A percentile compares a stretch with the other conserved stretches of the same genome.
These are phyloP conservation scores for Drosophila kohkoa DNA, from an alignment of 1,140 invertebrate species.

Conservation along the genomic window DNA sequence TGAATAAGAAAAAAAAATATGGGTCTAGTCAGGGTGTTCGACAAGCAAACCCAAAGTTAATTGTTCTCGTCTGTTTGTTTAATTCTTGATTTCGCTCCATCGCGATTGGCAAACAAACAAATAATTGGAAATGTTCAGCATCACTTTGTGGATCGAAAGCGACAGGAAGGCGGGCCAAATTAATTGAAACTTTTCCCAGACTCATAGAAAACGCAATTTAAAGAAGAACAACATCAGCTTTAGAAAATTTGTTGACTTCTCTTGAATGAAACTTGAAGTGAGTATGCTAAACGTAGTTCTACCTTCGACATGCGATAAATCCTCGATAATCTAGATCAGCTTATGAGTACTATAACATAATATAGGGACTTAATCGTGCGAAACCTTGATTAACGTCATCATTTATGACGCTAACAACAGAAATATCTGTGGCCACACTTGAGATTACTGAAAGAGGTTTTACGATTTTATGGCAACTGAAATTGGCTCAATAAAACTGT, in stretches of 20 bases:
- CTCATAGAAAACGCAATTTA: neutral
- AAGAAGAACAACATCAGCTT: neutral
- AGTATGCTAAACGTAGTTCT: neutral
- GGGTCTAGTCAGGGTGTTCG: neutral
- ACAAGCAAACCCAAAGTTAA: neutral
- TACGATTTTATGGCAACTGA: constrained; percentile 7
- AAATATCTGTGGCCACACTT: too few species aligned
- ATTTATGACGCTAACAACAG: neutral
- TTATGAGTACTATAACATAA: neutral
- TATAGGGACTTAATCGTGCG: neutral
- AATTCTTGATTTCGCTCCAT: neutral
- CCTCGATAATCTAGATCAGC: neutral
- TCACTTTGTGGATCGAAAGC: neutral
- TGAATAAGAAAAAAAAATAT: neutral
- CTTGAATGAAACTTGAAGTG: neutral
- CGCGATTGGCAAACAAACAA: constrained; percentile 6
- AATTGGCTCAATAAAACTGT: neutral
- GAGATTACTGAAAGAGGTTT: too few species aligned
- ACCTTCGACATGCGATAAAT: neutral
- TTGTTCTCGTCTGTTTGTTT: constrained; percentile 6
- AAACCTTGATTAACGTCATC: constrained; percentile 11
- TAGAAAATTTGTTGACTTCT: neutral
- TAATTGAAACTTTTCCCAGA: constrained; percentile 8
- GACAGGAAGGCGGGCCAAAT: constrained; percentile 2
- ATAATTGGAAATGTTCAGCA: constrained; percentile 12